Evolutionary conservation across 92 coral and sea anemone species (phyloP), one percentile per base, ranked within the genome.

Genomic region (Hydrozoanthus gracilis): DNA sequence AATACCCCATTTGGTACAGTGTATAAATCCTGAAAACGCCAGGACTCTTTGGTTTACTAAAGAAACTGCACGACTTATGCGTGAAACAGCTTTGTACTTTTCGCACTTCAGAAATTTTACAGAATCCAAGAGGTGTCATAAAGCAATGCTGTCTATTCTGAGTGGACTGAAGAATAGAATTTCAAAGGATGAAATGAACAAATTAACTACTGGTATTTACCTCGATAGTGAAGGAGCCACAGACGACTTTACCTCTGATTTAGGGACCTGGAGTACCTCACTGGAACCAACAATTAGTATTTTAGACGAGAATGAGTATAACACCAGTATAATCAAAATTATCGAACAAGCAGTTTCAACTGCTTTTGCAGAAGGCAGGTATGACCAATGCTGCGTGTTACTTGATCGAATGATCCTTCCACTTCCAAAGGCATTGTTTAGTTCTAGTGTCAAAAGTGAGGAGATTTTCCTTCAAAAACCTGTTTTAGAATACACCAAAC

Each of bases 21-120:
- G 15, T 7, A 70, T 39, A 47, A 78, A 10, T 58, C 4, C 35
- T 0, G 15, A 62, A 39, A 78, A 78, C 44, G 83, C 83, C 18
- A 78, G 50, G 35, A 56, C 0, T 4, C 4, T 78, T 0, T 78
- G 83, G 83, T 78, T 78, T 13, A 78, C 83, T 0, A 78, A 44
- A 12, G 83, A 54, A 46, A 78, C 62, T 2, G 83, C 83, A 35
- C 3, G 83, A 17, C 69, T 78, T 46, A 16, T 78, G 69, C 69
- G 83, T 39, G 83, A 78, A 78, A 78, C 54, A 78, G 83, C 83
- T 12, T 58, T 78, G 70, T 78, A 78, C 20, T 55, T 39, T 78
- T 4, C 6, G 0, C 70, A 78, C 7, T 78, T 58, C 4, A 35
- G 50, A 44, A 56, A 78, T 13, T 13, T 35, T 44, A 35, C 51